Conservation (phyloP, 2,888 invertebrate genomes). For the Meiosimyza decipiens region DNA sequence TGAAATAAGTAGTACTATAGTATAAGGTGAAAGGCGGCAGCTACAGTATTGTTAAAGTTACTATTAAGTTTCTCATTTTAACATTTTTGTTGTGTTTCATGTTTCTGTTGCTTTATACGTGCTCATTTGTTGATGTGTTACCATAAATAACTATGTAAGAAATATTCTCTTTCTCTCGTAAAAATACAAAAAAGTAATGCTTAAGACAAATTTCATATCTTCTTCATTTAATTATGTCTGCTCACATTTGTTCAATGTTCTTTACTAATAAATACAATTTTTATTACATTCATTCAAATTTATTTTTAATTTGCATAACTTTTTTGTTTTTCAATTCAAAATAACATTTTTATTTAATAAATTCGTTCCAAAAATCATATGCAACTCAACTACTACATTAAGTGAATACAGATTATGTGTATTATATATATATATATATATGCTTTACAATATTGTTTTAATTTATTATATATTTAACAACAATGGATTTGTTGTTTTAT, state of each 20-base stretch:
- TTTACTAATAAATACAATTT: constrained; percentile 41
- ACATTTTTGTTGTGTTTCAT: neutral
- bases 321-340: constrained; percentile 43
- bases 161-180: too few species aligned
- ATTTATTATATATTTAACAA: constrained; percentile 37
- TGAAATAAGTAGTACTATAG: too few species aligned
- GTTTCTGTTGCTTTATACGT: neutral
- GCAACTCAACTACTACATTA: constrained; percentile 34
- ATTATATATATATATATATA: constrained; percentile 18
- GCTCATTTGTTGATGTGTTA: neutral
- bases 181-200: neutral
- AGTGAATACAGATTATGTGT: constrained; percentile 13
- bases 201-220: constrained; percentile 46
- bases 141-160: too few species aligned
- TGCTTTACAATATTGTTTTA: constrained; percentile 38
- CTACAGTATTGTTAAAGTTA: too few species aligned
- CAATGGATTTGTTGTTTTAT: constrained; percentile 32
- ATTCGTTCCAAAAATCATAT: constrained; percentile 40
- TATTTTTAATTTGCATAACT: constrained; percentile 44
- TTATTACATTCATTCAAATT: constrained; percentile 21
- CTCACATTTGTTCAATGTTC: too few species aligned
- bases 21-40: too few species aligned
- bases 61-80: neutral
- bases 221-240: constrained; percentile 31
- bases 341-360: constrained; percentile 43